A percentile compares a stretch with the other conserved stretches of the same genome.
Conservation (phyloP, 2,113 vertebrate genomes). For the Tenebrosternarchus preto region DNA sequence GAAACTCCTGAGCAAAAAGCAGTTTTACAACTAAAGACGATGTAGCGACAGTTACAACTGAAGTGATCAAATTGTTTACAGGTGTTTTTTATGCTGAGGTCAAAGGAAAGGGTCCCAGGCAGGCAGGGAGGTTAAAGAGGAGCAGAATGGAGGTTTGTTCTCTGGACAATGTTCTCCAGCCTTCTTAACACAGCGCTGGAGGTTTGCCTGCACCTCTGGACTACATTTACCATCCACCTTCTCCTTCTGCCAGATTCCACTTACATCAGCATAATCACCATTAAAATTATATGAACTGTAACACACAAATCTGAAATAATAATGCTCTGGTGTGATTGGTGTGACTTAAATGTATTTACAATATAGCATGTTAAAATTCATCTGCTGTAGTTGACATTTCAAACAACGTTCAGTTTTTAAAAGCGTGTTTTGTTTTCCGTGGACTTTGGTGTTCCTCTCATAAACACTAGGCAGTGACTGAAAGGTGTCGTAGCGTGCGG, state of each 20-base stretch:
- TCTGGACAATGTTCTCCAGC: too few species aligned
- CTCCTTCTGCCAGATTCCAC: constrained; percentile 20
- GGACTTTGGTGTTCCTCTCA: constrained; percentile 49
- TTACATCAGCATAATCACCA: constrained; percentile 18
- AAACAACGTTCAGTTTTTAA: constrained; percentile 51
- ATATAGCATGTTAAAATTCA: constrained; percentile 43
- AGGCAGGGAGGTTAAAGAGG: too few species aligned
- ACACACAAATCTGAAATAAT: not conserved
- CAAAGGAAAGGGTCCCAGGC: constrained; percentile 35
- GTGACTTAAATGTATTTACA: too few species aligned
- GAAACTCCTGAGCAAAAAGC: constrained; percentile 1
- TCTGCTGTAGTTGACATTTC: constrained; percentile 37
- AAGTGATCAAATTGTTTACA: constrained; percentile 20
- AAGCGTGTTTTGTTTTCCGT: constrained; percentile 49
- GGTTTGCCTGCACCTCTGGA: too few species aligned
- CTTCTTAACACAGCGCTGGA: too few species aligned
- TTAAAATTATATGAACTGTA: constrained; percentile 20
- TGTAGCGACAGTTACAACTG: constrained; percentile 7
- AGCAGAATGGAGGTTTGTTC: too few species aligned
- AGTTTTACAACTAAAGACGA: constrained; percentile 7
- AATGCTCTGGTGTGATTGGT: not conserved
- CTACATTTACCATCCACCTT: too few species aligned
- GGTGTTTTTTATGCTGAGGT: constrained; percentile 13
- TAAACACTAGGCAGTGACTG: constrained; percentile 49
- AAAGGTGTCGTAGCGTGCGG: constrained; percentile 44